Conservation (phyloP, 2,888 invertebrate genomes). For the Chesias legatella region DNA sequence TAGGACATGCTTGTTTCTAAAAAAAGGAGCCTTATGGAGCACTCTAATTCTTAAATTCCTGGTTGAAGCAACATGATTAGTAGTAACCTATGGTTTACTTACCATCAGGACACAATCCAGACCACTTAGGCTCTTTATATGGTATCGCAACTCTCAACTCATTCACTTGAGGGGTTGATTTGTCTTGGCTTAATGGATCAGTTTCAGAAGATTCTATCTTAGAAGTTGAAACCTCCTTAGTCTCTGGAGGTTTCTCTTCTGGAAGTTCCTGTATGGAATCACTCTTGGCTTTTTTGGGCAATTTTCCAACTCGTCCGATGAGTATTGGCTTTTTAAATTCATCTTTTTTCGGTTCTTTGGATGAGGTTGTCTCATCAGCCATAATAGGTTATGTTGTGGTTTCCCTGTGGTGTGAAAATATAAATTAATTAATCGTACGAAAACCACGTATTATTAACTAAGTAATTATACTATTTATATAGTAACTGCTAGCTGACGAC, state of each 20-base stretch:
- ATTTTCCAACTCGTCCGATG: conserved; percentile 74
- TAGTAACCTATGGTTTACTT: conserved; percentile 30
- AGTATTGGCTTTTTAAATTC: conserved; percentile 79
- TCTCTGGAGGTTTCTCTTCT: conserved; percentile 29
- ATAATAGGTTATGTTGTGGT: conserved; percentile 19
- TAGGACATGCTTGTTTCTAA: no score
- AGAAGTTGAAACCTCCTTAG: conserved; percentile 17
- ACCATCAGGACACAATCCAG: conserved; percentile 81
- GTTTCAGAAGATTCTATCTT: conserved; percentile 41
- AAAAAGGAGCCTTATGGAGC: no score
- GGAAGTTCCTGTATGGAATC: conserved; percentile 32
- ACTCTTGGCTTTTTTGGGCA: conserved; percentile 65
- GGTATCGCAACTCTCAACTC: conserved; percentile 75
- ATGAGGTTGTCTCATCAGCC: conserved; percentile 35
- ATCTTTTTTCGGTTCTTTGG: conserved; percentile 32
- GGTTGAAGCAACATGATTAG: no score
- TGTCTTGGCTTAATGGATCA: conserved; percentile 38
- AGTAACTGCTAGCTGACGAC: no score
- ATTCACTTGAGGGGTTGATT: conserved; percentile 26
- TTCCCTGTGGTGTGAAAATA: no score
- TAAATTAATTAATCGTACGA: no score
- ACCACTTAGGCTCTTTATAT: conserved; percentile 92
- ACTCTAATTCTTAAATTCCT: no score
- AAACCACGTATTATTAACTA: no score
- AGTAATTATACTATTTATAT: no score